These are phyloP conservation scores for Ips typographus DNA, from an alignment of 1,140 invertebrate species.

Conservation along the genomic window DNA sequence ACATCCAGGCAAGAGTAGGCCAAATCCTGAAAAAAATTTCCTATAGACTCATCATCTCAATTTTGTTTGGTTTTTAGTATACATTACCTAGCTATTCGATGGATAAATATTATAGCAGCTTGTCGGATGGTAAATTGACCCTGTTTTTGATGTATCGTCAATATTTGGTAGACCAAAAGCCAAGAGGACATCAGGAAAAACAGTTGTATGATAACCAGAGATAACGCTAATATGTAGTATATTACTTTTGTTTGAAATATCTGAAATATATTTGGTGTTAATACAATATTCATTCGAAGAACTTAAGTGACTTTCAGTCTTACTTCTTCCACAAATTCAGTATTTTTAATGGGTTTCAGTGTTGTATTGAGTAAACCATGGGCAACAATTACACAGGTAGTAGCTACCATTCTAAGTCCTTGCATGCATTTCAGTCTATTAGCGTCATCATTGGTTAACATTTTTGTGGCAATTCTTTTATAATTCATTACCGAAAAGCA, in stretches of 20 bases:
- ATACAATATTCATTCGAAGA: no score
- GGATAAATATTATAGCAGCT: neutral
- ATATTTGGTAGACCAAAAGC: neutral
- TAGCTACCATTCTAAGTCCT: neutral
- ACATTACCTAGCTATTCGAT: constrained; percentile 3
- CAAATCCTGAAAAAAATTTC: constrained; percentile 6
- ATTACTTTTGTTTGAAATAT: neutral
- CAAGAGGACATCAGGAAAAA: neutral
- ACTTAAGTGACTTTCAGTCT: neutral
- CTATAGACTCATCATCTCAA: no score
- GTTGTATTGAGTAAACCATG: neutral
- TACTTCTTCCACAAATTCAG: neutral
- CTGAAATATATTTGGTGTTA: neutral
- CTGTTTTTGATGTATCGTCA: neutral
- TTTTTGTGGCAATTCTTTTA: neutral
- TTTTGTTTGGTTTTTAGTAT: neutral
- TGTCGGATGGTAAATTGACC: constrained; percentile 2
- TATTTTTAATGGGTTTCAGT: neutral
- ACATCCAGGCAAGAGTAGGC: neutral
- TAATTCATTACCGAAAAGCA: neutral
- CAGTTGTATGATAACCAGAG: neutral
- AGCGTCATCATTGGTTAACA: neutral
- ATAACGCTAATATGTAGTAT: neutral
- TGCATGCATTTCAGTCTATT: neutral
- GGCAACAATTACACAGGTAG: neutral